Conservation (phyloP, 2,113 vertebrate genomes). For the Sula dactylatra region DNA sequence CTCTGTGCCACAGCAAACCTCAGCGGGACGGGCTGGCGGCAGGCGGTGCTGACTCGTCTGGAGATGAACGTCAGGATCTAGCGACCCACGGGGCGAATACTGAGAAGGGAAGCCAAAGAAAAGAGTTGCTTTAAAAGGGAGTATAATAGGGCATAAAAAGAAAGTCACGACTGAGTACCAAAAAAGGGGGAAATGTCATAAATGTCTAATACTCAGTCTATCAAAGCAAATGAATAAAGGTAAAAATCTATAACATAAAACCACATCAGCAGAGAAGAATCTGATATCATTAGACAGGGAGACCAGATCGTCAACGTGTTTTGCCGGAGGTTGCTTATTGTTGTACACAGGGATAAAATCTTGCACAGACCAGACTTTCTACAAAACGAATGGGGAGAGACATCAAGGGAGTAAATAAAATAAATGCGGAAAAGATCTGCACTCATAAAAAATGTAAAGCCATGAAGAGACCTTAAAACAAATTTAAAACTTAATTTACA, state of each 20-base stretch:
- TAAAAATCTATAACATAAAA: background rate
- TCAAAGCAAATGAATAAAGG: background rate
- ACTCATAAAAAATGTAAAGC: background rate
- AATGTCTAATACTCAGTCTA: background rate
- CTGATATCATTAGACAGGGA: background rate
- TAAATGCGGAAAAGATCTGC: background rate
- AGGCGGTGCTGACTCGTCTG: background rate
- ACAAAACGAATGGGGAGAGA: background rate
- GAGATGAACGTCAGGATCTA: background rate
- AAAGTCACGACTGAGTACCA: background rate
- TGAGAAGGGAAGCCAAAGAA: background rate
- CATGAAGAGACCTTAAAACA: background rate
- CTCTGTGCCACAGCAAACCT: background rate
- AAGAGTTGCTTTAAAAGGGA: background rate
- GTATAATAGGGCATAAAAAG: fast-evolving
- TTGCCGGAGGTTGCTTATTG: background rate
- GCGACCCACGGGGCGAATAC: fast-evolving
- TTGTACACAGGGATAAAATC: background rate
- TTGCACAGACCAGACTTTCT: background rate
- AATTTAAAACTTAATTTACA: background rate
- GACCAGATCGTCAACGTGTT: fast-evolving
- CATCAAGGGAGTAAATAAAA: background rate
- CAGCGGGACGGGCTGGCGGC: background rate
- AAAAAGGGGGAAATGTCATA: background rate
- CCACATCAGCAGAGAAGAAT: background rate